Base-by-base conservation (phyloP, 1,140 invertebrate genomes). In the Dinothrombium tinctorium region DNA sequence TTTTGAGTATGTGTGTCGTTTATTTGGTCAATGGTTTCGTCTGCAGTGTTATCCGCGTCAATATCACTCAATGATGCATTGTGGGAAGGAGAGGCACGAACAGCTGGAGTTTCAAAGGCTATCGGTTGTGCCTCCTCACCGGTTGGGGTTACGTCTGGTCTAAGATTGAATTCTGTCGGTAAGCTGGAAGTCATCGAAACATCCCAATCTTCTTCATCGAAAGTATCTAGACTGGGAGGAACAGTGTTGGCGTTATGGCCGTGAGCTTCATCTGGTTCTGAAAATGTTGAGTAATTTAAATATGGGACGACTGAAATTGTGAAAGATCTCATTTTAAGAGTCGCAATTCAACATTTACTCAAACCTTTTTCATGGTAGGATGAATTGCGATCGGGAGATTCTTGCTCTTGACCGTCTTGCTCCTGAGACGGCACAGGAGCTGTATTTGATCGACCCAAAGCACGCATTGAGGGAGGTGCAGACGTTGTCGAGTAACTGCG, bases 131-230 rank as follows among this genome's bases (percentile, higher is more conserved):
- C 17, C 23, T 46, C 44, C 25, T 46, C 44, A 28, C 33, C 44
- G 2, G 44, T 46, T 23, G 44, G 44, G n/a, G 44, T 46, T 14
- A 46, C 5, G 29, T 46, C 44, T 22, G 44, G 44, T 11, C 40
- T 35, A 8, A 46, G 9, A 29, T 46, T 36, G 31, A 46, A 46
- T 25, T 46, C 44, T 5, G 44, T 46, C 3, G 40, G 40, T 22
- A 42, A 22, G 37, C 20, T 43, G 14, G 40, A 44, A 7, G 42
- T 19, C 37, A 40, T 31, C 20, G 39, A 36, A 4, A 33, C 28
- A 12, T 45, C 43, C 43, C 43, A 45, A 2, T 43, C 40, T 32
- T 43, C 40, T 31, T 45, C 43, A 20, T 43, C 43, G 24, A 45
- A 45, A 11, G 38, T 12, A 31, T 43, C 40, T n/a, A 43, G 26